These are phyloP conservation scores for Oophaga sylvatica DNA, from an alignment of 2,797 vertebrate species.

Conservation along the genomic window DNA sequence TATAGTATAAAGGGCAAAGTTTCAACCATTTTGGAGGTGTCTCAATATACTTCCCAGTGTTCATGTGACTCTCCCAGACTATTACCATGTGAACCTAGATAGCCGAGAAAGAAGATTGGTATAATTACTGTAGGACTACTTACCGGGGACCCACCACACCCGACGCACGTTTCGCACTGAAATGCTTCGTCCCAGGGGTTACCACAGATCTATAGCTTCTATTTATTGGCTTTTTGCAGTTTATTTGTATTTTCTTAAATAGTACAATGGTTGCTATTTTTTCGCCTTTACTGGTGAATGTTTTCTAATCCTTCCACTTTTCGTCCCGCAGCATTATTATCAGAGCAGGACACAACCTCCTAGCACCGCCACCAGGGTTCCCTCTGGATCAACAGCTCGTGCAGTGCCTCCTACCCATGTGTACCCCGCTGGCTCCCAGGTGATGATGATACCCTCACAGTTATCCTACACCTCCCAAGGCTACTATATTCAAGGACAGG, in stretches of 20 bases:
- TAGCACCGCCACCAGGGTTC: slow-evolving; percentile 83
- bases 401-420: slow-evolving; percentile 90
- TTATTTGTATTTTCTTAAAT: neutral
- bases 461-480: slow-evolving; percentile 89
- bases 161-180: no score
- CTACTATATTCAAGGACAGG: slow-evolving; percentile 91
- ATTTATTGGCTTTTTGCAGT: neutral
- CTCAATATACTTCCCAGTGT: no score
- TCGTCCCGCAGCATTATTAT: slow-evolving; percentile 86
- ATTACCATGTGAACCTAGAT: no score
- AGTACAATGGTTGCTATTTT: neutral
- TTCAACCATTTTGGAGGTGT: no score
- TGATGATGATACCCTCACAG: slow-evolving; percentile 97
- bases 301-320: neutral
- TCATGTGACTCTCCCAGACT: no score
- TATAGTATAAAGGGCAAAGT: no score
- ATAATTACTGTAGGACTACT: no score
- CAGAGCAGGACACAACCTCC: slow-evolving; percentile 86
- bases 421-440: slow-evolving; percentile 90
- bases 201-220: neutral
- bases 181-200: neutral
- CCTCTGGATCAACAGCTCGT: slow-evolving; percentile 83
- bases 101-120: no score
- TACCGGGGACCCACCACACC: no score
- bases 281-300: neutral